phyloP scores from a whole-genome alignment of 2,113 vertebrate genomes.

The Apteryx owenii region DNA sequence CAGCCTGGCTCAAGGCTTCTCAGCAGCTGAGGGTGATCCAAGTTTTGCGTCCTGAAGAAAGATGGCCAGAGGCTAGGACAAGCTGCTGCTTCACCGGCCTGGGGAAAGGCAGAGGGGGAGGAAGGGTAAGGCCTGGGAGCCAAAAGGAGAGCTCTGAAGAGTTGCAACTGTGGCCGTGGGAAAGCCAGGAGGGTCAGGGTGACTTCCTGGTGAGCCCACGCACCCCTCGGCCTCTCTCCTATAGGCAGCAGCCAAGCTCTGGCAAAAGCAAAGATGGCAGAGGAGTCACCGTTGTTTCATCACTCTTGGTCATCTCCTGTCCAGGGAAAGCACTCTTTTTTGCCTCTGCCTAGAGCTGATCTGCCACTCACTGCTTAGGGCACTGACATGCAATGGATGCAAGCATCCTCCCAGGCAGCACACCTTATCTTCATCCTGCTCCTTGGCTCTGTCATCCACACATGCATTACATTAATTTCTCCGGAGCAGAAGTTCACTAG shows the following conservation, averaged over 20 bases:
- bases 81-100: neutral
- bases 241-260: neutral
- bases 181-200: neutral
- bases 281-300: fast-evolving
- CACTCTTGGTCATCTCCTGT: neutral
- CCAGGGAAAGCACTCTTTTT: neutral
- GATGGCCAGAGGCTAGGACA: neutral
- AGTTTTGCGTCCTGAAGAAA: neutral
- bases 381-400: neutral
- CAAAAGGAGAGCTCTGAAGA: neutral
- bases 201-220: neutral
- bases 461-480: neutral
- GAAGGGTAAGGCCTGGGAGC: neutral
- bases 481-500: neutral
- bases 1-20: neutral
- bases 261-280: neutral
- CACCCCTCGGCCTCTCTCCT: neutral
- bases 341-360: neutral
- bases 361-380: neutral
- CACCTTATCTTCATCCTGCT: neutral
- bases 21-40: neutral
- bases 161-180: neutral
- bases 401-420: neutral
- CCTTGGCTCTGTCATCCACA: neutral
- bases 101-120: neutral